A percentile compares a stretch with the other conserved stretches of the same genome.
These are phyloP conservation scores for Pollenia griseotomentosa DNA, from an alignment of 2,888 invertebrate species.

Conservation along the genomic window DNA sequence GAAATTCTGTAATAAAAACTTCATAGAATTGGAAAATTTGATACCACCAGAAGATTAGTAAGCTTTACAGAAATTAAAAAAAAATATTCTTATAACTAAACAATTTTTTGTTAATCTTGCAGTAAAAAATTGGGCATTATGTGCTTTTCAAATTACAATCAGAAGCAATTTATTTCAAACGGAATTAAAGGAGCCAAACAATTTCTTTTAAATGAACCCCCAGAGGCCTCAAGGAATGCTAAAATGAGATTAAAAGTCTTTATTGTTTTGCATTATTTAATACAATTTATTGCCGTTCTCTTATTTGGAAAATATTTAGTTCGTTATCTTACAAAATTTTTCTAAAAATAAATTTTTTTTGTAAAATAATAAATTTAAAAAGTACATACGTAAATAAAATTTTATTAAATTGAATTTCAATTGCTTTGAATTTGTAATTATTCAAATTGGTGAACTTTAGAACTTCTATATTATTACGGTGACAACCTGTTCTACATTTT, in stretches of 20 bases:
- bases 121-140: conserved; percentile 71
- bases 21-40: conserved; percentile 74
- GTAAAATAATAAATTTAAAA: not conserved
- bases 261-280: conserved; percentile 75
- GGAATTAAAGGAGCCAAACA: conserved; percentile 81
- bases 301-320: conserved; percentile 43
- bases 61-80: not conserved
- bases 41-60: conserved; percentile 63
- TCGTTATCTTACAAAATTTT: conserved; percentile 28
- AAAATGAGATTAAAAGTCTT: conserved; percentile 78
- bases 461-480: not conserved
- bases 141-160: conserved; percentile 75
- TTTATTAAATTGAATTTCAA: not conserved
- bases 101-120: conserved; percentile 20
- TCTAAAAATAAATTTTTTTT: conserved; percentile 9
- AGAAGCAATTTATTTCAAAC: conserved; percentile 78
- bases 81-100: not conserved
- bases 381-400: not conserved
- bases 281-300: conserved; percentile 74
- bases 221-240: conserved; percentile 77
- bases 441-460: conserved; percentile 1
- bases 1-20: conserved; percentile 89
- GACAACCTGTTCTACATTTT: too few relatives aligned
- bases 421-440: not conserved
- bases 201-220: conserved; percentile 80